Evolutionary conservation across 2,797 vertebrate species (phyloP), one percentile per base, ranked within the genome.

Genomic region (Phataginus tetradactyla): DNA sequence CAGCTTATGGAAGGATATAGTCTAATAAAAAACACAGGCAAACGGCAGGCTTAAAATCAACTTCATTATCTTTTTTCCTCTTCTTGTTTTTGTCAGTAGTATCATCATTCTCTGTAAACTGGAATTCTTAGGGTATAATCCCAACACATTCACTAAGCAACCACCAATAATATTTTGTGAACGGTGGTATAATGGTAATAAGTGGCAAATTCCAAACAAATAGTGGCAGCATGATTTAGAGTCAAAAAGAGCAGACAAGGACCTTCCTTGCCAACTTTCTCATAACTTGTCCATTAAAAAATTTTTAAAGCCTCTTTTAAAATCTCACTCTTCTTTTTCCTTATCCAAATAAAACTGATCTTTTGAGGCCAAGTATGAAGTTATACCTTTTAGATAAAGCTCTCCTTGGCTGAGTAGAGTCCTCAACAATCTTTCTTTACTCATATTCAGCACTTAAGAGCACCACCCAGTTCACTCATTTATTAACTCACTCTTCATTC

Each of bases 71-170:
- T 72, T 64, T 61, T 34, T 45, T 69, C 45, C 13, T 84, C 71
- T 53, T 90, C 51, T 77, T 77, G 12, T 59, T 81, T 91, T 90
- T 83, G 57, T 87, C 61, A 59, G 55, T 0, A 39, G 49, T 77
- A 78, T 29, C 49, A 92, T 42, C 42, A 74, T 79, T 90, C 69
- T 86, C 66, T 92, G 18, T 71, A 79, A 74, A 64, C 20, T 75
- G 37, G 34, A 84, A 88, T 51, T 96, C 49, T 94, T 63, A 92
- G 37, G 42, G n/a, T 37, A 74, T 87, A 94, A 74, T 95, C 23
- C 90, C 59, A 96, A 77, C n/a, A 86, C 63, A 95, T 32, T 93
- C 42, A 95, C 29, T 91, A 49, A 55, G 49, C 77, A 96, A 79
- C 32, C 29, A 93, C 7, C 10, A 49, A 29, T 79, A 74, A 74